Conservation (phyloP, 2,113 vertebrate genomes). For the Rhinolophus ferrumequinum region DNA sequence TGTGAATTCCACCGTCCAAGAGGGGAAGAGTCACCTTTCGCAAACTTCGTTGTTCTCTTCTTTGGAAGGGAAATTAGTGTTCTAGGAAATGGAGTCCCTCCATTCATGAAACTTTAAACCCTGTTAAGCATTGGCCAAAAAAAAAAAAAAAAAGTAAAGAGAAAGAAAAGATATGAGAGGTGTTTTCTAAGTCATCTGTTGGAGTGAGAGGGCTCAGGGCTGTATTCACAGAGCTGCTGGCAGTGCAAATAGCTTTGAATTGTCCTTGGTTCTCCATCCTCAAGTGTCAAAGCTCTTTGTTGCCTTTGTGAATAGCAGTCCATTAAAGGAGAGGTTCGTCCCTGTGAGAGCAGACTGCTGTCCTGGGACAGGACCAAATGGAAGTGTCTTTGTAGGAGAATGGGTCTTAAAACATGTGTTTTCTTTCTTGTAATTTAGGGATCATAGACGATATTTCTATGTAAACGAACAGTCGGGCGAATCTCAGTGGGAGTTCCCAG, state of each 20-base stretch:
- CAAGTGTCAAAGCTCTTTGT: constrained; percentile 87
- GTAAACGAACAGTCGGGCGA: constrained; percentile 96
- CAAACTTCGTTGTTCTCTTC: constrained; percentile 85
- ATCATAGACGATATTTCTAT: constrained; percentile 99
- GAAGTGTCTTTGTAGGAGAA: constrained; percentile 81
- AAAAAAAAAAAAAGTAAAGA: background rate
- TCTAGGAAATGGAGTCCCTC: constrained; percentile 81
- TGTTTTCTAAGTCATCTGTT: constrained; percentile 82
- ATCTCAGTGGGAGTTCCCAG: constrained; percentile 99
- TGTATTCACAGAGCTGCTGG: constrained; percentile 83
- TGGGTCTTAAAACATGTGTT: constrained; percentile 85
- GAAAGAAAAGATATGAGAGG: constrained; percentile 56
- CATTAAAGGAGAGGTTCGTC: constrained; percentile 84
- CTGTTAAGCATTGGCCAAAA: constrained; percentile 74
- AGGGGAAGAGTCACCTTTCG: constrained; percentile 87
- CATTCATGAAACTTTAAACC: constrained; percentile 79
- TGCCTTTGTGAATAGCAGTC: constrained; percentile 86
- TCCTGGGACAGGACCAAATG: constrained; percentile 85
- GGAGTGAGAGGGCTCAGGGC: constrained; percentile 81
- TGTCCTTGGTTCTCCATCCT: constrained; percentile 81
- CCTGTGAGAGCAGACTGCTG: constrained; percentile 86
- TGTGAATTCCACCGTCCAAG: constrained; percentile 85
- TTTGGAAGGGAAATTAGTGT: constrained; percentile 84
- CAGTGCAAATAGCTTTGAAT: constrained; percentile 86
- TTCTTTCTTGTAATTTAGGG: constrained; percentile 98